phyloP scores from a whole-genome alignment of 2,113 vertebrate species.

The Brevimyrus niger region DNA sequence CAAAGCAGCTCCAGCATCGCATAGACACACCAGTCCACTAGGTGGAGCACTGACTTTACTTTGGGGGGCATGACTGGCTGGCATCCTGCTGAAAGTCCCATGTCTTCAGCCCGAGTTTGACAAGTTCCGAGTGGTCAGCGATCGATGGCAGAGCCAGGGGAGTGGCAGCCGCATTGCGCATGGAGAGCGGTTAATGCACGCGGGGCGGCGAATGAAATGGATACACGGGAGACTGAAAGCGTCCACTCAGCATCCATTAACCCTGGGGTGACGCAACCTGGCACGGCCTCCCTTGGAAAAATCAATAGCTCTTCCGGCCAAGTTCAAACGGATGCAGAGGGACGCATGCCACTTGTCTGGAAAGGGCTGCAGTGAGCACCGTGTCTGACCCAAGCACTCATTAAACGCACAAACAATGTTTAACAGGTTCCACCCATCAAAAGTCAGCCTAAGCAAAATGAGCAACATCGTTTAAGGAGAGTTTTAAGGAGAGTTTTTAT shows the following conservation, averaged over 20 bases:
- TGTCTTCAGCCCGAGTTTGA: background rate
- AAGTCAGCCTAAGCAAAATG: background rate
- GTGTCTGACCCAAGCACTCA: background rate
- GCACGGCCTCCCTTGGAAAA: constrained; percentile 9
- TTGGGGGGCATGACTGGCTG: background rate
- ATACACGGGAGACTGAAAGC: background rate
- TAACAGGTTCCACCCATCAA: background rate
- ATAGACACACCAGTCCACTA: background rate
- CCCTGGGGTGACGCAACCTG: background rate
- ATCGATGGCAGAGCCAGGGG: background rate
- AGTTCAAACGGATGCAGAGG: background rate
- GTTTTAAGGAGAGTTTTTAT: background rate
- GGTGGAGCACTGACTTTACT: background rate
- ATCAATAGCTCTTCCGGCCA: constrained; percentile 10
- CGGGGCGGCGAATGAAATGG: background rate
- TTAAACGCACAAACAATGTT: background rate
- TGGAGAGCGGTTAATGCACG: background rate
- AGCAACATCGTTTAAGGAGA: background rate
- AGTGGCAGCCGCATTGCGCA: background rate
- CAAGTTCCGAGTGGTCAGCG: background rate
- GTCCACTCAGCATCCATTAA: constrained; percentile 15
- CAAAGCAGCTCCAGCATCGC: background rate
- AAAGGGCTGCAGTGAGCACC: background rate
- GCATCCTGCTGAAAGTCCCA: background rate
- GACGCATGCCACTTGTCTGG: background rate